Conservation (phyloP, 1,140 invertebrate species). For the Drosophila rhopaloa region DNA sequence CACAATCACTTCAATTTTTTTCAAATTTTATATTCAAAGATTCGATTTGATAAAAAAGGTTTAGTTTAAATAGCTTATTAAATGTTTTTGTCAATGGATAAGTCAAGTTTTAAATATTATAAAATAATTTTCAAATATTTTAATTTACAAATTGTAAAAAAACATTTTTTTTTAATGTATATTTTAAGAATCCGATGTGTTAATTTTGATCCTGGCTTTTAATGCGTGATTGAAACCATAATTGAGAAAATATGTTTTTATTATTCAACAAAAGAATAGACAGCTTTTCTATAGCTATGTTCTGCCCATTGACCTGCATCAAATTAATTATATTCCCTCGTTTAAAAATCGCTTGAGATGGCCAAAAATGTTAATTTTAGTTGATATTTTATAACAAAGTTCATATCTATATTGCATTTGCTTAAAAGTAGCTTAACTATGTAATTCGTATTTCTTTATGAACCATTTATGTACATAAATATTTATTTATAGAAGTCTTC, state of each 20-base stretch:
- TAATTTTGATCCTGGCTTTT: too few species aligned
- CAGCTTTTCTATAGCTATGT: not conserved
- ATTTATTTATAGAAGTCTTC: conserved; percentile 38
- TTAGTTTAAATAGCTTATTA: too few species aligned
- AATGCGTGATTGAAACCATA: too few species aligned
- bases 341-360: conserved; percentile 56
- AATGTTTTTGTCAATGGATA: too few species aligned
- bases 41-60: not conserved
- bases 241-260: too few species aligned
- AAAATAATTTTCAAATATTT: too few species aligned
- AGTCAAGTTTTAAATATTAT: too few species aligned
- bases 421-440: conserved; percentile 68
- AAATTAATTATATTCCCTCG: conserved; percentile 24
- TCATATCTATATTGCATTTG: conserved; percentile 47
- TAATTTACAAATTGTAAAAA: too few species aligned
- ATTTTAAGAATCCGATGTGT: too few species aligned
- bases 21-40: conserved; percentile 13
- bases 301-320: not conserved
- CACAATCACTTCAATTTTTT: not conserved
- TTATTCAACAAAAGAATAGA: not conserved
- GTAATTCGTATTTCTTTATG: conserved; percentile 55
- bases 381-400: conserved; percentile 42
- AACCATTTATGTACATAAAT: conserved; percentile 61
- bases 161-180: too few species aligned
- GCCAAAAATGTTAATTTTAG: conserved; percentile 47